Percentiles rank a stretch among this genome's conserved stretches.
phyloP scores from a whole-genome alignment of 2,797 vertebrate species.

The Lepidocolaptes lacrymiger region DNA sequence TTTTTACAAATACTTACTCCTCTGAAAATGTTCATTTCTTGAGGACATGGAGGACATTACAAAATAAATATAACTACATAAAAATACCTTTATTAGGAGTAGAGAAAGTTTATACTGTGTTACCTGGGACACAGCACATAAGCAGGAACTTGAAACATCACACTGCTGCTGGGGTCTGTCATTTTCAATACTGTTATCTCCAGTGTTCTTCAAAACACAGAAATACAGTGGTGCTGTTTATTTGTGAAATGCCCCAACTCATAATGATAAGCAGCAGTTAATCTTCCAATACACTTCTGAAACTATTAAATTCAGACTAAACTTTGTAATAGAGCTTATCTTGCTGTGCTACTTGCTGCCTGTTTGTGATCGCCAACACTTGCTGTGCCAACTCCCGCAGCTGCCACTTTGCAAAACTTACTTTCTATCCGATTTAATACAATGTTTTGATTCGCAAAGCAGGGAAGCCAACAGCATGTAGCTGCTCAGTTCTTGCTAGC shows the following conservation, averaged over 20 bases:
- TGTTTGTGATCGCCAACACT: background rate
- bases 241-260: background rate
- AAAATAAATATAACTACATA: background rate
- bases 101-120: background rate
- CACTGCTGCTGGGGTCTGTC: background rate
- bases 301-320: background rate
- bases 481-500: background rate
- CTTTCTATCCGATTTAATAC: background rate
- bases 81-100: background rate
- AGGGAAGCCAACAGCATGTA: background rate
- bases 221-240: background rate
- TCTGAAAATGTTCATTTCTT: background rate
- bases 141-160: background rate
- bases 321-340: background rate
- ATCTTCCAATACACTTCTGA: background rate
- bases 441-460: background rate
- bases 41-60: background rate
- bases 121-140: background rate
- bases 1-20: background rate
- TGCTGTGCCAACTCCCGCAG: background rate
- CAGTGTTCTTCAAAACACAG: background rate
- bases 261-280: background rate
- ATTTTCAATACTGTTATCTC: background rate
- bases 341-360: background rate
- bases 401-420: background rate